Conservation (phyloP, 1,140 invertebrate genomes). For the Choristoneura fumiferana region DNA sequence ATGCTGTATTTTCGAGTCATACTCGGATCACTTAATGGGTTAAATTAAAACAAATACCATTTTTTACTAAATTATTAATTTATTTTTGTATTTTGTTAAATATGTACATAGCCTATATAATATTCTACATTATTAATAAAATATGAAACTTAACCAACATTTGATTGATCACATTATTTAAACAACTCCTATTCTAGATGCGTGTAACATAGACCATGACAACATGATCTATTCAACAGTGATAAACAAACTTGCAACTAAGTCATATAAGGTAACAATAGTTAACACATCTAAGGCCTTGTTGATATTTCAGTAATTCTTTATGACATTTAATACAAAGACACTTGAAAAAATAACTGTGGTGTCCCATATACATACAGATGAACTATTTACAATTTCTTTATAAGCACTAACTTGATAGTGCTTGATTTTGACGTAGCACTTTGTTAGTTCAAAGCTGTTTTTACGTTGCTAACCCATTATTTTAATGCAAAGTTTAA, state of each 20-base stretch:
- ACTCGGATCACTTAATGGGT: too few species aligned
- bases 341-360: too few species aligned
- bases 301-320: conserved; percentile 26
- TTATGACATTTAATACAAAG: not conserved
- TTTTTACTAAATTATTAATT: conserved; percentile 74
- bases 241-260: conserved; percentile 53
- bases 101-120: conserved; percentile 72
- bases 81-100: conserved; percentile 72
- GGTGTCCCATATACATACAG: too few species aligned
- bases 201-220: conserved; percentile 30
- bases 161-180: conserved; percentile 65
- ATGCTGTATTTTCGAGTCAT: too few species aligned
- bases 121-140: conserved; percentile 63
- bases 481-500: too few species aligned
- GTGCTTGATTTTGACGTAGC: too few species aligned
- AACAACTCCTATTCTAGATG: conserved; percentile 51
- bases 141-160: conserved; percentile 72
- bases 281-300: conserved; percentile 53
- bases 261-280: conserved; percentile 45
- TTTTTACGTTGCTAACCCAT: too few species aligned
- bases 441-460: too few species aligned
- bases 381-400: too few species aligned
- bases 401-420: too few species aligned
- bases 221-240: conserved; percentile 41
- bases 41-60: conserved; percentile 32